phyloP scores from a whole-genome alignment of 2,888 invertebrate species.

The Eudiplozoon nipponicum region DNA sequence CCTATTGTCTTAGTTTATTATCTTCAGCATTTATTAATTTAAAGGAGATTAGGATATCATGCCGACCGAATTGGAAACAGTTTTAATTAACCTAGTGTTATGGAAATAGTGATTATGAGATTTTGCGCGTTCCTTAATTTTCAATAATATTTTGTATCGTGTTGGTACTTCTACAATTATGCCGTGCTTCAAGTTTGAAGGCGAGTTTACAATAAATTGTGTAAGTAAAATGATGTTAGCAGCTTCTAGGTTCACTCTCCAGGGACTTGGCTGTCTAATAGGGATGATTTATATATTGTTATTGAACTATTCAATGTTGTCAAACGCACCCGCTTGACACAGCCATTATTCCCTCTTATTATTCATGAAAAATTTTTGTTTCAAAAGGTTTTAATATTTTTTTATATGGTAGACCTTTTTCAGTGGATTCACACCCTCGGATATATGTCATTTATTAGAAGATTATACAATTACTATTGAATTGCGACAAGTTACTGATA shows the following conservation, averaged over 20 bases:
- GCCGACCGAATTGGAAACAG: too few relatives aligned
- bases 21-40: too few relatives aligned
- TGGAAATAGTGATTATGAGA: too few relatives aligned
- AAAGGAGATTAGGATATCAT: too few relatives aligned
- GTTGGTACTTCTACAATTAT: too few relatives aligned
- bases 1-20: too few relatives aligned
- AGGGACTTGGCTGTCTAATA: constrained; percentile 50
- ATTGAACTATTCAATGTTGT: constrained; percentile 39
- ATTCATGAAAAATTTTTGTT: constrained; percentile 42
- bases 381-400: constrained; percentile 26
- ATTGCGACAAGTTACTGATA: constrained; percentile 15
- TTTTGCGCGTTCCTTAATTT: too few relatives aligned
- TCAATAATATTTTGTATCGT: too few relatives aligned
- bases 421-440: constrained; percentile 22
- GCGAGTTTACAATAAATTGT: constrained; percentile 15
- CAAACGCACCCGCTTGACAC: constrained; percentile 36
- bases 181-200: constrained; percentile 1
- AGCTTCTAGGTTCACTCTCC: constrained; percentile 37
- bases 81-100: too few relatives aligned
- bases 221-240: constrained; percentile 4
- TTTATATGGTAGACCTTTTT: constrained; percentile 18
- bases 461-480: constrained; percentile 14
- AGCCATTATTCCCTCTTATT: constrained; percentile 40
- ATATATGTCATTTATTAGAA: constrained; percentile 22
- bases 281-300: constrained; percentile 41